Conservation (phyloP, 2,888 invertebrate genomes). For the Brachypalpus laphriformis region DNA sequence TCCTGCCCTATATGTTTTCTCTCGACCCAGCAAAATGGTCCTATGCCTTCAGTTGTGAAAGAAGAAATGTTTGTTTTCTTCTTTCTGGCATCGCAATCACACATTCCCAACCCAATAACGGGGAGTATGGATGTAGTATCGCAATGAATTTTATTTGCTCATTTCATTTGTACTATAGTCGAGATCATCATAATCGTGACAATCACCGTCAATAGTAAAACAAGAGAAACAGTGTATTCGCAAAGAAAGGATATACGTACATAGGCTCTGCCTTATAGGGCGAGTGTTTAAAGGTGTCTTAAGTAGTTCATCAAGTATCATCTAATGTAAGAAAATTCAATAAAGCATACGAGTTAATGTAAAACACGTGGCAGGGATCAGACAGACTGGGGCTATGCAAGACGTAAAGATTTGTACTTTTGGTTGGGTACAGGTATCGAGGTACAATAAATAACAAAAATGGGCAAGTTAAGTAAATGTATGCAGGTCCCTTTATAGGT, state of each 20-base stretch:
- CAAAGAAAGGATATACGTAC: background rate
- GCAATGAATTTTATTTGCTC: slow-evolving; percentile 34
- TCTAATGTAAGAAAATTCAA: background rate
- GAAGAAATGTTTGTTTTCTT: background rate
- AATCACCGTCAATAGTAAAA: background rate
- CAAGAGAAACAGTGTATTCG: background rate
- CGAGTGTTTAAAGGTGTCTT: background rate
- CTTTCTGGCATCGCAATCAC: background rate
- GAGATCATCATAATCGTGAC: background rate
- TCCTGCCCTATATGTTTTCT: background rate
- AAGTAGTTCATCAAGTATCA: background rate
- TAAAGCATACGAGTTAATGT: background rate
- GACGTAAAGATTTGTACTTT: background rate
- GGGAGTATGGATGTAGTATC: background rate
- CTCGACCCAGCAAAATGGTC: background rate
- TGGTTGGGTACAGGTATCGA: background rate
- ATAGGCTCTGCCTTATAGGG: background rate
- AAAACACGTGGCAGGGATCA: background rate
- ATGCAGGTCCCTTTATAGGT: background rate
- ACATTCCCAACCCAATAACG: background rate
- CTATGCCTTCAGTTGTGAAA: background rate
- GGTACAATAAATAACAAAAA: background rate
- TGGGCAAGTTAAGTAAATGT: background rate
- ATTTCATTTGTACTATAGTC: background rate
- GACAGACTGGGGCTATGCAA: background rate